Evolutionary conservation across 1,140 invertebrate species (phyloP), one percentile per base, ranked within the genome.

Genomic region (Vollenhovia emeryi): DNA sequence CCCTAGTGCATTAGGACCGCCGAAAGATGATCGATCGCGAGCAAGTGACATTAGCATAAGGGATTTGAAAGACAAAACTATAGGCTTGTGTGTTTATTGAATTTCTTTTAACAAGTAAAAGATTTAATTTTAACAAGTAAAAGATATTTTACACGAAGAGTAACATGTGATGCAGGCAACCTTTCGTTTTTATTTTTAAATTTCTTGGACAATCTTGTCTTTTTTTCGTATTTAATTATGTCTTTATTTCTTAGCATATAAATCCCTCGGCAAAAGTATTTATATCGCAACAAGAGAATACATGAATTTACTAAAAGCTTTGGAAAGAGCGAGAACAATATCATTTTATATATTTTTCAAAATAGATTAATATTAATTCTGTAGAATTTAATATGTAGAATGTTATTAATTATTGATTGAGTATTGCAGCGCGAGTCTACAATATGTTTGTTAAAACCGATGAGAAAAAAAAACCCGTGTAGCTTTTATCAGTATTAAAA

Each of bases 401-500:
- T 13, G 21, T 43, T 21, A 62, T 64, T 11, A 66, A 15, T 64
- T 40, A 64, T 66, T 24, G 36, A 64, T 21, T 8, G 30, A 60
- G 2, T 60, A n/a, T 2, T 8, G 30, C 30, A 60, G 11, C 8
- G 3, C 8, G 3, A 62, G 11, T 40, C 8, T 21, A 18, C 18
- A 69, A 69, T 50, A 5, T 27, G 30, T 52, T 52, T 52, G 33
- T 40, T 73, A 4, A 73, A 73, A 40, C 7, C 6, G 11, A 55
- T 36, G 21, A 73, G 48, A 73, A 55, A 57, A 71, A 55, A n/a
- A 21, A 24, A 21, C n/a, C n/a, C 48, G 6, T 52, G 30, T 0
- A 60, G 36, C 36, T 75, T 57, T 21, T 59, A 43, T 59, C 33
- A 40, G 30, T 24, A 27, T 59, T 24, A 60, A 75, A 48, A 79